These are phyloP conservation scores for Macropis europaea DNA, from an alignment of 2,888 invertebrate genomes.

Conservation along the genomic window DNA sequence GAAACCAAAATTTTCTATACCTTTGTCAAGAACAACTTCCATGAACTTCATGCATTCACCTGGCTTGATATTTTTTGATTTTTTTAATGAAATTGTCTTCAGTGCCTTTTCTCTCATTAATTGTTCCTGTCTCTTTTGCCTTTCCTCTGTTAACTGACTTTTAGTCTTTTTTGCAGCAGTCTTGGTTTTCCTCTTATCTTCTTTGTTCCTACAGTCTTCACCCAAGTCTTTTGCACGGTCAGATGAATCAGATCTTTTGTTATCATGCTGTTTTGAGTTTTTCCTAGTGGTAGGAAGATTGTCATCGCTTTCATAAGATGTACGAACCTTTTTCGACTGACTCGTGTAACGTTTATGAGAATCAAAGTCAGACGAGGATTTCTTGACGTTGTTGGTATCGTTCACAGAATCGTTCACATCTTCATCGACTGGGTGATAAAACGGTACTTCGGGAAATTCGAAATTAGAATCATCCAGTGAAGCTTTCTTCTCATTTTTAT, in stretches of 20 bases:
- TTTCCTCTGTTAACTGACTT: slow-evolving; percentile 32
- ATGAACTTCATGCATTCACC: slow-evolving; percentile 72
- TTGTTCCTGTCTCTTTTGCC: slow-evolving; percentile 40
- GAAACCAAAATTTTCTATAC: slow-evolving; percentile 52
- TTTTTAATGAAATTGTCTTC: slow-evolving; percentile 59
- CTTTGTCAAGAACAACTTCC: slow-evolving; percentile 66
- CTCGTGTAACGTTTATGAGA: neutral
- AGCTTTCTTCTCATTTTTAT: neutral
- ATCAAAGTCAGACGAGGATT: neutral
- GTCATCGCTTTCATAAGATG: neutral
- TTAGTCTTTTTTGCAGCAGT: slow-evolving; percentile 29
- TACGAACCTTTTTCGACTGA: no score
- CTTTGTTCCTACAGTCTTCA: neutral
- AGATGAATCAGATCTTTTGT: neutral
- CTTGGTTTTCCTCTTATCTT: slow-evolving; percentile 3
- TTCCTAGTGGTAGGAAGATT: neutral
- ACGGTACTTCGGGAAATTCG: slow-evolving; percentile 56
- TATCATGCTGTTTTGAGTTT: neutral
- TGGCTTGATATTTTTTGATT: slow-evolving; percentile 64
- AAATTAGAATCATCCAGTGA: neutral
- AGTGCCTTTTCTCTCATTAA: slow-evolving; percentile 59
- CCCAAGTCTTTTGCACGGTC: neutral
- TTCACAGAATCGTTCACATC: neutral
- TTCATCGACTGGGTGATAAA: slow-evolving; percentile 9
- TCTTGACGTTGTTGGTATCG: neutral